Evolutionary conservation across 2,797 vertebrate species (phyloP).

Genomic region (Spinibarbus caldwelli): DNA sequence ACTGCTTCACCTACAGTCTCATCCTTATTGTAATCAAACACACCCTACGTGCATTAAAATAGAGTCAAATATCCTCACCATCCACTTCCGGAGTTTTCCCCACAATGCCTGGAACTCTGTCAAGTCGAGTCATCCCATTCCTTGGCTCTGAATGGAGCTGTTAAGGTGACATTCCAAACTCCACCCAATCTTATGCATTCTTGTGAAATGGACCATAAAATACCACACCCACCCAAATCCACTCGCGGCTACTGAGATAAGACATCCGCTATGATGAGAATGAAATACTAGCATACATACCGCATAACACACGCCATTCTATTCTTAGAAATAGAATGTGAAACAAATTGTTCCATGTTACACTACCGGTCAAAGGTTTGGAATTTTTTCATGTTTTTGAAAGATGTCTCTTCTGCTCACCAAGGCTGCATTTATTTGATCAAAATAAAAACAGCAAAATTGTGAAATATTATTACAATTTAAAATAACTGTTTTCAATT

Average conservation of each 20-base stretch:
- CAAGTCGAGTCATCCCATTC: slow-evolving; percentile 71
- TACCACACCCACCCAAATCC: not conserved
- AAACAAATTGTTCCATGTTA: not conserved
- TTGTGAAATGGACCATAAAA: slow-evolving; percentile 16
- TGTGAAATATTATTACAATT: not conserved
- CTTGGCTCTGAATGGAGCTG: slow-evolving; percentile 69
- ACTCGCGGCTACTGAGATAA: not conserved
- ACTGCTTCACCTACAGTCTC: not conserved
- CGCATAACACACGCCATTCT: not conserved
- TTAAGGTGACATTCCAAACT: slow-evolving; percentile 66
- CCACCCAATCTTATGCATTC: slow-evolving; percentile 5
- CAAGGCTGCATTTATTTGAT: not conserved
- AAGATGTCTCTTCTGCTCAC: not conserved
- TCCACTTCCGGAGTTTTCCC: slow-evolving; percentile 78
- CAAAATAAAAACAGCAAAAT: not conserved
- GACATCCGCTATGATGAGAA: not conserved
- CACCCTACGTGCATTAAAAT: not conserved
- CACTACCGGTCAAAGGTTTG: not conserved
- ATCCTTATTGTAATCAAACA: not conserved
- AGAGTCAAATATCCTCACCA: slow-evolving; percentile 65
- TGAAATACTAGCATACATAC: not conserved
- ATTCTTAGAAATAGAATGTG: not conserved
- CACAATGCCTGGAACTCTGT: slow-evolving; percentile 74
- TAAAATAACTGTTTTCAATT: not conserved
- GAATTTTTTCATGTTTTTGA: not conserved